Conservation (phyloP, 2,888 invertebrate genomes). For the Tiliacea citrago region DNA sequence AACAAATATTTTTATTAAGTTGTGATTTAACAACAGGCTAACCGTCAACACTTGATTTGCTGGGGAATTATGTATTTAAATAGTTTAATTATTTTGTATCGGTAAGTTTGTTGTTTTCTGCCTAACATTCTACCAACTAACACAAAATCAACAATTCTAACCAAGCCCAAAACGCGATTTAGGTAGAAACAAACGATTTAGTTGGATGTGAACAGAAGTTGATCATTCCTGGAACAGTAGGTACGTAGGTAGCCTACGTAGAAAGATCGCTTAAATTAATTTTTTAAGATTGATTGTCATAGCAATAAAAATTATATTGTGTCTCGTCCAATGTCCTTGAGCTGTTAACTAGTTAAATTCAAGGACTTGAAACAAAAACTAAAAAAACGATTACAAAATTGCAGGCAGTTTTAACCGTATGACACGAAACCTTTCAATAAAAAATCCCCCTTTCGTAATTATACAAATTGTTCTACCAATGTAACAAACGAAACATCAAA, state of each 20-base stretch:
- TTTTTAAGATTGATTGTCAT: no score
- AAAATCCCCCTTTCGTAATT: background rate
- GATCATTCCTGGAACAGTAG: background rate
- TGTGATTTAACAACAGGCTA: background rate
- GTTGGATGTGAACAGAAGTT: background rate
- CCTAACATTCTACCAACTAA: background rate
- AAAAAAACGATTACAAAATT: conserved; percentile 3
- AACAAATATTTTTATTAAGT: background rate
- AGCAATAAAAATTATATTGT: no score
- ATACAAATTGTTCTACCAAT: background rate
- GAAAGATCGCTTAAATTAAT: no score
- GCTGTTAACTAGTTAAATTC: background rate
- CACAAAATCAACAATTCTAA: conserved; percentile 5
- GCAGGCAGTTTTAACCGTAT: background rate
- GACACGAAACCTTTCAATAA: background rate
- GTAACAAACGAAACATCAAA: background rate
- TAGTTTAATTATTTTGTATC: background rate
- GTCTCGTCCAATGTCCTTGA: no score
- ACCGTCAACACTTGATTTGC: background rate
- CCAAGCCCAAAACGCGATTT: conserved; percentile 2
- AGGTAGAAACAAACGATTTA: background rate
- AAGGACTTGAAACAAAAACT: background rate
- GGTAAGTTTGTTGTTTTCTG: conserved; percentile 5
- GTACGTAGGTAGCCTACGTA: no score
- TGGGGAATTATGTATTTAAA: background rate